Evolutionary conservation across 2,113 vertebrate species (phyloP), one percentile per base, ranked within the genome.

Genomic region (Percopsis transmontana): DNA sequence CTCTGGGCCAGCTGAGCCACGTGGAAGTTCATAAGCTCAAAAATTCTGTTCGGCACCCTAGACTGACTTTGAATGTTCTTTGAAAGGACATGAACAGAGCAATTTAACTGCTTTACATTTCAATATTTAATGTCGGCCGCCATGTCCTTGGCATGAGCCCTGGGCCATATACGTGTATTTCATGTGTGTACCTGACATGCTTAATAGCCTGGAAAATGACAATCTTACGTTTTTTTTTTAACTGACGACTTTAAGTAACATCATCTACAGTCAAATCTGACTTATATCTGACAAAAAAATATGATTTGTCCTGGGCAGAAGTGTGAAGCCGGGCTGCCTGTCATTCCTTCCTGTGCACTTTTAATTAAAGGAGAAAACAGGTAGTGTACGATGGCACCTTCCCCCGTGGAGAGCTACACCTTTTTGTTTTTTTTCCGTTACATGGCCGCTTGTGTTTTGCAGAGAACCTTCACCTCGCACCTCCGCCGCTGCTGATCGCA

Each of bases 341-440:
- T 77, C 79, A 24, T 68, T 62, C 47, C 78, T 63, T 33, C 47
- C 10, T 14, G 57, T 66, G 59, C 62, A 85, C 61, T 67, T 83
- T 80, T 89, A 86, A 85, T 90, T 88, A 84, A 86, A 83, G 65
- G 42, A 74, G 61, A 85, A 76, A 58, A 20, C 61, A 56, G 64
- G 42, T 78, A 47, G 24, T 56, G 62, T 70, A 72, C 39, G 54
- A 70, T 76, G 67, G 72, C 53, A 45, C 67, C 58, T 21, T 62
- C 45, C 68, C 74, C 51, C 48, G 40, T 52, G 70, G 77, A 80
- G 73, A 72, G 42, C 57, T 40, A 66, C 66, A 39, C 15, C 18
- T 18, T 63, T 45, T 86, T 78, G 76, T 58, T 70, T 77, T 70
- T 77, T 76, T 85, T 82, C 69, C 70, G 69, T 84, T 79, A 79